phyloP scores from a whole-genome alignment of 2,113 vertebrate species.

The Chloropsis hardwickii region DNA sequence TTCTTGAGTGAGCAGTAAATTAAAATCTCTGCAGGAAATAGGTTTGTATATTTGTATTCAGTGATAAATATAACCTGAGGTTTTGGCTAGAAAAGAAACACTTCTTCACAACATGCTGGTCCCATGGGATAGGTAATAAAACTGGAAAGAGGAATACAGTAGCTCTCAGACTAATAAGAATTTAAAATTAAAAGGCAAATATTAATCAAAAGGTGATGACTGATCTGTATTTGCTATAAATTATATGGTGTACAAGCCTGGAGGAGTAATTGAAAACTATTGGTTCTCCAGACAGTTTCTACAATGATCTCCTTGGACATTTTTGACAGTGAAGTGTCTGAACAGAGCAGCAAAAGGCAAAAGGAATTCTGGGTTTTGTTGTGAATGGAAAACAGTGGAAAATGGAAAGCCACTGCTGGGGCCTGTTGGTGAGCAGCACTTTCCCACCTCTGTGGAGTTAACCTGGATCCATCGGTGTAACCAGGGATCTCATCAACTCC shows the following conservation, averaged over 20 bases:
- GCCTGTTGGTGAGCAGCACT: neutral
- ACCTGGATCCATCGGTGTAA: fast-evolving
- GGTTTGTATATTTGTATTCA: neutral
- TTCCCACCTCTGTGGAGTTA: neutral
- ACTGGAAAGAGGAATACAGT: neutral
- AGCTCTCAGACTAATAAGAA: neutral
- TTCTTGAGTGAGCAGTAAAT: neutral
- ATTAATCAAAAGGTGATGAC: neutral
- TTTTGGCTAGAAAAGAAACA: neutral
- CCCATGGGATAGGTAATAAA: neutral
- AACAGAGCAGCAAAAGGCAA: neutral
- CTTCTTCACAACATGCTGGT: neutral
- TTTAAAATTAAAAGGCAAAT: neutral
- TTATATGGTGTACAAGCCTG: neutral
- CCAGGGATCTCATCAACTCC: neutral
- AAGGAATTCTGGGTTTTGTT: neutral
- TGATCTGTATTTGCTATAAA: neutral
- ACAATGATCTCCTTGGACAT: neutral
- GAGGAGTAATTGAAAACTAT: neutral
- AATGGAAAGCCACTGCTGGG: neutral
- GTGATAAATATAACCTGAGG: neutral
- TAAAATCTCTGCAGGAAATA: neutral
- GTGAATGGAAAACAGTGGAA: neutral
- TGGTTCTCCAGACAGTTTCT: neutral
- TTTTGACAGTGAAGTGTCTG: neutral